Evolutionary conservation across 2,797 vertebrate species (phyloP).

Genomic region (Crocodylus rhombifer): DNA sequence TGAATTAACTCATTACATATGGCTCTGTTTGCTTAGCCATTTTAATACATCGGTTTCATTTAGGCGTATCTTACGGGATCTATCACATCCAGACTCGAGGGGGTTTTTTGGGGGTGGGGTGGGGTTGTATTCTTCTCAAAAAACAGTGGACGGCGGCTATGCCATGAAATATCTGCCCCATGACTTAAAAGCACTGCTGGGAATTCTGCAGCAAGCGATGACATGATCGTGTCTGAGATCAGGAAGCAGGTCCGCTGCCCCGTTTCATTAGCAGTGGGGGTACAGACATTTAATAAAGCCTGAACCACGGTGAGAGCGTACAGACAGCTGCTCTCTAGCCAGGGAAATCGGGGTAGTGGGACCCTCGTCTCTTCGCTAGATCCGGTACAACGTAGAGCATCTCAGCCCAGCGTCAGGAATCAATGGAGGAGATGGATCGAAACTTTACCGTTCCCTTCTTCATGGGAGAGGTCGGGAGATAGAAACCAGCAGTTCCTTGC

Average conservation of each 20-base stretch:
- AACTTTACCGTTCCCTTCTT: neutral
- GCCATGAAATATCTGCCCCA: constrained; percentile 61
- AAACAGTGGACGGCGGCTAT: neutral
- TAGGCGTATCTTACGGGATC: constrained; percentile 52
- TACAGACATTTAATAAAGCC: neutral
- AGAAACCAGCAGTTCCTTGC: neutral
- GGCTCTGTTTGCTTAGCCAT: constrained; percentile 68
- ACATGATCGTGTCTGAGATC: neutral
- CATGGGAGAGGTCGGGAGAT: neutral
- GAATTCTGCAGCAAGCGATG: constrained; percentile 21
- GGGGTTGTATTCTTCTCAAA: neutral
- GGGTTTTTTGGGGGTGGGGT: neutral
- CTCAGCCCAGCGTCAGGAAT: neutral
- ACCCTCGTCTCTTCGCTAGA: neutral
- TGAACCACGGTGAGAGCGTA: neutral
- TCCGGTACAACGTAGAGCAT: neutral
- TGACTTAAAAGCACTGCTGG: constrained; percentile 20
- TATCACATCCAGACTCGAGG: constrained; percentile 48
- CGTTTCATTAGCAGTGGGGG: neutral
- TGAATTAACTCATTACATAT: constrained; percentile 60
- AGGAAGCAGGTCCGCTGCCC: neutral
- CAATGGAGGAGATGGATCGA: neutral
- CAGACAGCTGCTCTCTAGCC: neutral
- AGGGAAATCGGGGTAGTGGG: neutral
- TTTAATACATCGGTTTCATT: constrained; percentile 68